A percentile compares a stretch with the other conserved stretches of the same genome.
These are phyloP conservation scores for Picathartes gymnocephalus DNA, from an alignment of 2,113 vertebrate genomes.

Conservation along the genomic window DNA sequence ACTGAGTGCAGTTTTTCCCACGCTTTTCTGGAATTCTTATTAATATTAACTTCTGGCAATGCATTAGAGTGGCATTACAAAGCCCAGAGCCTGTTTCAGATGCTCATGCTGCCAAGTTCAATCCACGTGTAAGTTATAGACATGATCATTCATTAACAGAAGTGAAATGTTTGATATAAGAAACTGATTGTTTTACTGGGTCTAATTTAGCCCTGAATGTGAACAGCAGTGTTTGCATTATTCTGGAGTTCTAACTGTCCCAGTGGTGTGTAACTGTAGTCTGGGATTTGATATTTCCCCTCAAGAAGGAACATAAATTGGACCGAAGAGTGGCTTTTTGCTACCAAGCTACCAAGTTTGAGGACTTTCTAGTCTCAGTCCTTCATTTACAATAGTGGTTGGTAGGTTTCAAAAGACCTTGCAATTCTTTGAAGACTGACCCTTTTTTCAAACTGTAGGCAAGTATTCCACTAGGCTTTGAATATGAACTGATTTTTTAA, in stretches of 20 bases:
- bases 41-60: background rate
- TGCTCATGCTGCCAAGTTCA: constrained; percentile 37
- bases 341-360: background rate
- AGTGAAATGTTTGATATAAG: background rate
- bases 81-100: constrained; percentile 8
- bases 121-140: background rate
- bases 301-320: background rate
- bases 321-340: background rate
- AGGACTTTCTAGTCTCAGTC: background rate
- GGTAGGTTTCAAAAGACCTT: background rate
- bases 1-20: background rate
- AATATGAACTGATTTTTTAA: background rate
- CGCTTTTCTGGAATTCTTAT: background rate
- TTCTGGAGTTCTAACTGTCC: background rate
- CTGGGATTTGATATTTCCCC: background rate
- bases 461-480: background rate
- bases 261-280: background rate
- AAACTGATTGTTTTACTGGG: background rate
- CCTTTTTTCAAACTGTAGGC: background rate
- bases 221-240: background rate
- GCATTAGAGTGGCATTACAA: background rate
- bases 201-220: background rate
- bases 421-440: background rate
- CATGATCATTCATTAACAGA: background rate
- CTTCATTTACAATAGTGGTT: background rate